phyloP scores from a whole-genome alignment of 2,888 invertebrate genomes.

The Cheilosia variabilis region DNA sequence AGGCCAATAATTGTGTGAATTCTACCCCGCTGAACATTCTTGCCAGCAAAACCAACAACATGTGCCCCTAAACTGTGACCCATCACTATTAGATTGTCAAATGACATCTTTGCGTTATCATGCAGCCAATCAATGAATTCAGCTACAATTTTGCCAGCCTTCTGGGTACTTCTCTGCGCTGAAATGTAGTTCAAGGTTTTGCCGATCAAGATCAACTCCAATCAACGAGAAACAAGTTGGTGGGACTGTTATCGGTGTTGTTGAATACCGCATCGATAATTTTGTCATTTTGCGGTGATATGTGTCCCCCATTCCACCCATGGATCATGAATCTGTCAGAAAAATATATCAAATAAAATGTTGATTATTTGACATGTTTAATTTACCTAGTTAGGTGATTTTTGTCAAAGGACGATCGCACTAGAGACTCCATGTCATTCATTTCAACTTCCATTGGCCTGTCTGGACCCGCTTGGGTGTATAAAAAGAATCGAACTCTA shows the following conservation, averaged over 20 bases:
- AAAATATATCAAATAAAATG: background rate
- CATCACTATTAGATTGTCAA: constrained; percentile 84
- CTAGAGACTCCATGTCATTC: constrained; percentile 15
- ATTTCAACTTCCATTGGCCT: constrained; percentile 26
- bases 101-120: constrained; percentile 84
- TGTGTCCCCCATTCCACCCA: constrained; percentile 85
- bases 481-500: constrained; percentile 51
- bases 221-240: constrained; percentile 86
- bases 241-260: constrained; percentile 84
- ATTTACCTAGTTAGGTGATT: constrained; percentile 40
- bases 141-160: constrained; percentile 72
- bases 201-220: constrained; percentile 85
- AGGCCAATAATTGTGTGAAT: constrained; percentile 85
- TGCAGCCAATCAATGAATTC: constrained; percentile 80
- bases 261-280: constrained; percentile 84
- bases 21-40: constrained; percentile 84
- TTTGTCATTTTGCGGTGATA: constrained; percentile 77
- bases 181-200: constrained; percentile 84
- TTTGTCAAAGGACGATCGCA: constrained; percentile 28
- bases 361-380: background rate
- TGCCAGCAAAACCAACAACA: constrained; percentile 85
- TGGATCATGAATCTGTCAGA: constrained; percentile 82
- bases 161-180: constrained; percentile 82
- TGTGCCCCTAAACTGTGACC: constrained; percentile 86
- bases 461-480: constrained; percentile 44